Evolutionary conservation across 53 echinoderm and acorn worm genomes (phyloP).

Genomic region (Apostichopus leukothele): DNA sequence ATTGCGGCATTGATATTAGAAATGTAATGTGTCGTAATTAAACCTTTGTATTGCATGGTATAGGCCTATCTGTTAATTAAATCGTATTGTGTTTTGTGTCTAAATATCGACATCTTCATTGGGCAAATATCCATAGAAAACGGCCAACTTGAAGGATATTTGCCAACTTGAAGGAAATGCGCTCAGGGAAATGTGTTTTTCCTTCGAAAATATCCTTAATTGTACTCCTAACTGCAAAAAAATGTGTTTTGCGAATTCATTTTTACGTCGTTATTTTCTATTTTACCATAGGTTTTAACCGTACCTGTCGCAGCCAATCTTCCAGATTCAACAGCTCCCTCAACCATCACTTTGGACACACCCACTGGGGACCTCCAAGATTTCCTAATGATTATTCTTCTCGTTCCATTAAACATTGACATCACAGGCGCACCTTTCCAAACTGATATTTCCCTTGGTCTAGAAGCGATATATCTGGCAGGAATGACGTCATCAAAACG

Average conservation of each 20-base stretch:
- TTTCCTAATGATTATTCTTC: slow-evolving; percentile 17
- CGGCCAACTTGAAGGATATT: too few relatives aligned
- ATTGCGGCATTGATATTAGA: too few relatives aligned
- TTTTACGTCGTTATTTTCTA: not conserved
- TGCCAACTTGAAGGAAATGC: too few relatives aligned
- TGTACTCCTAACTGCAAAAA: too few relatives aligned
- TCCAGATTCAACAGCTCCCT: not conserved
- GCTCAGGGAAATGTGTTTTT: too few relatives aligned
- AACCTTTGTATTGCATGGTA: too few relatives aligned
- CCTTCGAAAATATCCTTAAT: too few relatives aligned
- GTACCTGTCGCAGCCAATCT: not conserved
- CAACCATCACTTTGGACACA: not conserved
- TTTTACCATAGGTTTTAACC: not conserved
- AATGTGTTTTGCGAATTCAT: not conserved
- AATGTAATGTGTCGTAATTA: too few relatives aligned
- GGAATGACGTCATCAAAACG: not conserved
- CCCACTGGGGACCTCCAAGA: slow-evolving; percentile 28
- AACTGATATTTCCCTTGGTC: slow-evolving; percentile 23
- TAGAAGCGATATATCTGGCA: slow-evolving; percentile 51
- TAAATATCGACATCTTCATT: too few relatives aligned
- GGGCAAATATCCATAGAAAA: too few relatives aligned
- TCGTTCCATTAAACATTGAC: slow-evolving; percentile 23
- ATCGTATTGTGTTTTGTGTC: too few relatives aligned
- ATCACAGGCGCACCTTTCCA: slow-evolving; percentile 31
- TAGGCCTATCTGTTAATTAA: too few relatives aligned